phyloP scores from a whole-genome alignment of 2,888 invertebrate genomes.

The Drosophila nr. medialis region DNA sequence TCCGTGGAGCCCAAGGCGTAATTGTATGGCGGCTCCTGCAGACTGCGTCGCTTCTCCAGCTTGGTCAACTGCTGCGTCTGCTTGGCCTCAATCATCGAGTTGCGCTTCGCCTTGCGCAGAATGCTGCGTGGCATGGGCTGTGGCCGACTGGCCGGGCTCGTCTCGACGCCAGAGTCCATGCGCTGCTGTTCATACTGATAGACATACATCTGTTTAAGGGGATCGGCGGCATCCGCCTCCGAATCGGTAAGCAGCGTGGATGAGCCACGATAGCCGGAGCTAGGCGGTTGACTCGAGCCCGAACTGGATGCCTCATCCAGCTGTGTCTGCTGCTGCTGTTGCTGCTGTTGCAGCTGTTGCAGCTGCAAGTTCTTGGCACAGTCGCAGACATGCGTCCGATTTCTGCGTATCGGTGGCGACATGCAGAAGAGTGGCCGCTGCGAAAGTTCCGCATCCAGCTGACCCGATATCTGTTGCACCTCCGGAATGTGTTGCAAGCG shows the following conservation, averaged over 20 bases:
- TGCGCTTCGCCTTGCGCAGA: constrained; percentile 86
- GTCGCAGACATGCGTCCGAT: constrained; percentile 85
- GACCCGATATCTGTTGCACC: constrained; percentile 86
- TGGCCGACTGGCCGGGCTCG: constrained; percentile 78
- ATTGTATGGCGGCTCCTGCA: constrained; percentile 90
- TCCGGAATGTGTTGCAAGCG: constrained; percentile 92
- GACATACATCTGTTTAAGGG: constrained; percentile 88
- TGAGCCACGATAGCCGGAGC: constrained; percentile 94
- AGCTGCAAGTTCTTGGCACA: constrained; percentile 83
- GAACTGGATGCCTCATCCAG: constrained; percentile 88
- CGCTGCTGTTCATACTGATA: constrained; percentile 92
- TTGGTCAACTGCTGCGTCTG: constrained; percentile 85
- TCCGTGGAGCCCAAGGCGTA: constrained; percentile 78
- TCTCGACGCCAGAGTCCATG: constrained; percentile 86
- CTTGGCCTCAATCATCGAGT: constrained; percentile 91
- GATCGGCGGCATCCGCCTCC: constrained; percentile 84
- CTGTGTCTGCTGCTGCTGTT: constrained; percentile 84
- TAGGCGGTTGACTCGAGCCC: constrained; percentile 86
- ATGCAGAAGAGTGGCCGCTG: constrained; percentile 87
- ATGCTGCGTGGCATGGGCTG: constrained; percentile 87
- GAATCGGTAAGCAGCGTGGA: constrained; percentile 93
- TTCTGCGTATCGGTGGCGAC: constrained; percentile 87
- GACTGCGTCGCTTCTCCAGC: constrained; percentile 89
- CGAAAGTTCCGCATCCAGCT: constrained; percentile 84
- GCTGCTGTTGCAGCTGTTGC: constrained; percentile 73